Conservation (phyloP, 2,113 vertebrate species). For the Sphyrna mokarran region DNA sequence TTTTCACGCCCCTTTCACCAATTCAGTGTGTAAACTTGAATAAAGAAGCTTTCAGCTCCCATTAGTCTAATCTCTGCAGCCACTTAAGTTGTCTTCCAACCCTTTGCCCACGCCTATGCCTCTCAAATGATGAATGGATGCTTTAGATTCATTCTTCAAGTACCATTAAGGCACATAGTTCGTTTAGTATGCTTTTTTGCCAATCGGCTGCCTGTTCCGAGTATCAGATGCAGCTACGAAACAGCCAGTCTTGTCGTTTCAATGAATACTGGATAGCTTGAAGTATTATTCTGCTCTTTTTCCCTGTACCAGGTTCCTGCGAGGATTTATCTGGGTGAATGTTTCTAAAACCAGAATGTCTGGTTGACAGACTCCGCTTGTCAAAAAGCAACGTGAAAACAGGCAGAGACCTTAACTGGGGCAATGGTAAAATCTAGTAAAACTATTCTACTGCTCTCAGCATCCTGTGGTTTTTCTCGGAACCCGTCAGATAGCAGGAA, state of each 20-base stretch:
- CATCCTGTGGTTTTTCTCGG: not conserved
- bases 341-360: not conserved
- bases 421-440: not conserved
- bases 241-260: not conserved
- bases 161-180: constrained; percentile 14
- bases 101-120: constrained; percentile 1
- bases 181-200: not conserved
- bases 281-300: not conserved
- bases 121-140: constrained; percentile 3
- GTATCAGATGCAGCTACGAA: not conserved
- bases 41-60: constrained; percentile 22
- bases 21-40: not conserved
- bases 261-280: not conserved
- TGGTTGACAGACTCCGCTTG: not conserved
- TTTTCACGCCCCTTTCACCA: constrained; percentile 1
- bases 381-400: not conserved
- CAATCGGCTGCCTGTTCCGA: not conserved
- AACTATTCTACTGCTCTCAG: not conserved
- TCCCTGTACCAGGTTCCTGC: not conserved
- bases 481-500: not conserved
- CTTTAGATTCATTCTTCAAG: constrained; percentile 11
- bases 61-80: constrained; percentile 21
- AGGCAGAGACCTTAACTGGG: not conserved
- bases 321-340: not conserved
- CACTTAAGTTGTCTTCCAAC: constrained; percentile 25